Evolutionary conservation across 2,797 vertebrate genomes (phyloP).

Genomic region (Hylomyscus alleni): DNA sequence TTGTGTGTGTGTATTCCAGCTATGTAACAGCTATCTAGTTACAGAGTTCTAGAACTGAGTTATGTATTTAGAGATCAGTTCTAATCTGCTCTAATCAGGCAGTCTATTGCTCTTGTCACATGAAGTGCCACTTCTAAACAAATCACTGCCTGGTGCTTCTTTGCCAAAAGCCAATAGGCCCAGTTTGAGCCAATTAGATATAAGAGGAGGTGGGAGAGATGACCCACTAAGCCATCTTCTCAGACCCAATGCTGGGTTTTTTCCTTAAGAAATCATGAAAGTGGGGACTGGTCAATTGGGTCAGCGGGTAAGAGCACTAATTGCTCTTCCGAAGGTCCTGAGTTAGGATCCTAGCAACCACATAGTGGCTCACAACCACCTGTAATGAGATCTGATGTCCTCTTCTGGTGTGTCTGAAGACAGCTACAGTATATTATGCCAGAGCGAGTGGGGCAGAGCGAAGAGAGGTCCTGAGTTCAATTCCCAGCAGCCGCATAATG

Average conservation of each 20-base stretch:
- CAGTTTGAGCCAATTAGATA: background rate
- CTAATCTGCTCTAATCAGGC: background rate
- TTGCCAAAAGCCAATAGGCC: background rate
- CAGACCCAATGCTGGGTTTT: background rate
- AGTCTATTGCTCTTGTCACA: background rate
- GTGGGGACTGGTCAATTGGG: too few relatives aligned
- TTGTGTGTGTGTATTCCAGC: background rate
- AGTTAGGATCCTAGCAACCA: too few relatives aligned
- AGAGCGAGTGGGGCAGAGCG: too few relatives aligned
- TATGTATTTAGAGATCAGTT: background rate
- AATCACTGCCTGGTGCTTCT: background rate
- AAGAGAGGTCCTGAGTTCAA: too few relatives aligned
- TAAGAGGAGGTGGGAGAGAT: background rate
- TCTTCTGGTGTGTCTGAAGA: too few relatives aligned
- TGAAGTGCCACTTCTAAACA: slow-evolving; percentile 2
- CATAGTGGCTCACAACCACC: too few relatives aligned
- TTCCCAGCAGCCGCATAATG: too few relatives aligned
- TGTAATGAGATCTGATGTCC: too few relatives aligned
- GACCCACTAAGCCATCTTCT: background rate
- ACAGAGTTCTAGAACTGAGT: background rate
- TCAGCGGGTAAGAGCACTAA: too few relatives aligned
- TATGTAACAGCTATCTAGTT: background rate
- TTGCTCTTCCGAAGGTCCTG: too few relatives aligned
- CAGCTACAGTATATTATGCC: too few relatives aligned
- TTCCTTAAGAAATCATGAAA: background rate